Evolutionary conservation across 2,888 invertebrate genomes (phyloP).

Genomic region (Ophion ellenae): DNA sequence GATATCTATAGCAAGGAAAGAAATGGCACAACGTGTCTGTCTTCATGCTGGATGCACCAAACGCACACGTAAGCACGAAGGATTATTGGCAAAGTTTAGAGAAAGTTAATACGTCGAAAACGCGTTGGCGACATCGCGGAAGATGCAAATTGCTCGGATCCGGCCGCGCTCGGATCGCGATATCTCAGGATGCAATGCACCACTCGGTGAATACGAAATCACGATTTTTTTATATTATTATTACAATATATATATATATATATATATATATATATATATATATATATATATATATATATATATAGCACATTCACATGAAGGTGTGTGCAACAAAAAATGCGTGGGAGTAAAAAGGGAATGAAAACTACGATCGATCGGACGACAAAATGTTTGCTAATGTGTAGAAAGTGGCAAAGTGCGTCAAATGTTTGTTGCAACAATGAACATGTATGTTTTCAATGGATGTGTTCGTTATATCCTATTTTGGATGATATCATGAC

Average conservation of each 20-base stretch:
- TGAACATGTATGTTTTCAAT: no score
- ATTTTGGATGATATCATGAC: no score
- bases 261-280: no score
- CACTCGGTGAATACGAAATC: conserved; percentile 58
- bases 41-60: neutral
- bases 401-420: no score
- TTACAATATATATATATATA: no score
- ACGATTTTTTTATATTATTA: conserved; percentile 41
- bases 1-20: neutral
- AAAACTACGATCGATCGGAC: conserved; percentile 30
- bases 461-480: no score
- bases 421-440: no score
- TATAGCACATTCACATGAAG: no score
- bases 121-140: conserved; percentile 55
- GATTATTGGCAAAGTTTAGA: conserved; percentile 45
- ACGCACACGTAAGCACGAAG: conserved; percentile 6
- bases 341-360: neutral
- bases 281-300: no score
- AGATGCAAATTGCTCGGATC: conserved; percentile 68
- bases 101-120: conserved; percentile 57
- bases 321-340: no score
- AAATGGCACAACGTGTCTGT: conserved; percentile 14
- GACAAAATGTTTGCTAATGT: neutral
- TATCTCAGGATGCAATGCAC: conserved; percentile 43
- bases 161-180: conserved; percentile 56